phyloP scores from a whole-genome alignment of 1,140 invertebrate genomes.

The Olivierus martensii region DNA sequence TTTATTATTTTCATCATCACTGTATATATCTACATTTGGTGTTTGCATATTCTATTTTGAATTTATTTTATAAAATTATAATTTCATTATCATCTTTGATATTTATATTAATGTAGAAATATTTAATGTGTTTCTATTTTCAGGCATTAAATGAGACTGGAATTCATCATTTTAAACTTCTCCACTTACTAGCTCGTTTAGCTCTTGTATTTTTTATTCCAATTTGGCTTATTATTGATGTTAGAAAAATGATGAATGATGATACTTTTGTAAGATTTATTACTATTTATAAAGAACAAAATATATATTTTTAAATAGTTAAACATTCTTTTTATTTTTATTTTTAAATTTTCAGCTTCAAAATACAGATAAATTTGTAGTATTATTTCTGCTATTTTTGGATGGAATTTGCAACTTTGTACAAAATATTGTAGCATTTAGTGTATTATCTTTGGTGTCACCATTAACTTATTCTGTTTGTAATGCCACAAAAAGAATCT shows the following conservation, averaged over 20 bases:
- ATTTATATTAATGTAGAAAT: too few species aligned
- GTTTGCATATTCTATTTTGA: too few species aligned
- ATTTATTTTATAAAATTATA: too few species aligned
- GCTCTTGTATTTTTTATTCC: constrained; percentile 74
- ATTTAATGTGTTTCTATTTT: constrained; percentile 21
- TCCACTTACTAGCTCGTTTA: constrained; percentile 64
- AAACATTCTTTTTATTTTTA: too few species aligned
- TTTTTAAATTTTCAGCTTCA: constrained; percentile 25
- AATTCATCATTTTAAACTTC: constrained; percentile 71
- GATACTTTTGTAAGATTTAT: constrained; percentile 33
- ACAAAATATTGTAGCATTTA: constrained; percentile 91
- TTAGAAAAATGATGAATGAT: constrained; percentile 47
- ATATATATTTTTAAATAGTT: too few species aligned
- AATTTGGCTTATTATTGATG: constrained; percentile 66
- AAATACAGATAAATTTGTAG: constrained; percentile 19
- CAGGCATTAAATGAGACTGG: constrained; percentile 73
- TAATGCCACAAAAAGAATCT: constrained; percentile 88
- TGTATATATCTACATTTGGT: too few species aligned
- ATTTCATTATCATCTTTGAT: too few species aligned
- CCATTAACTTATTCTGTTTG: constrained; percentile 91
- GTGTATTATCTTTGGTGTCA: constrained; percentile 66
- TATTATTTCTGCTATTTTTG: constrained; percentile 45
- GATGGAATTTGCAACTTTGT: constrained; percentile 86
- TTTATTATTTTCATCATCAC: too few species aligned
- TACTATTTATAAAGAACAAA: constrained; percentile 5